Evolutionary conservation across 2,797 vertebrate species (phyloP).

Genomic region (Sarcoramphus papa): DNA sequence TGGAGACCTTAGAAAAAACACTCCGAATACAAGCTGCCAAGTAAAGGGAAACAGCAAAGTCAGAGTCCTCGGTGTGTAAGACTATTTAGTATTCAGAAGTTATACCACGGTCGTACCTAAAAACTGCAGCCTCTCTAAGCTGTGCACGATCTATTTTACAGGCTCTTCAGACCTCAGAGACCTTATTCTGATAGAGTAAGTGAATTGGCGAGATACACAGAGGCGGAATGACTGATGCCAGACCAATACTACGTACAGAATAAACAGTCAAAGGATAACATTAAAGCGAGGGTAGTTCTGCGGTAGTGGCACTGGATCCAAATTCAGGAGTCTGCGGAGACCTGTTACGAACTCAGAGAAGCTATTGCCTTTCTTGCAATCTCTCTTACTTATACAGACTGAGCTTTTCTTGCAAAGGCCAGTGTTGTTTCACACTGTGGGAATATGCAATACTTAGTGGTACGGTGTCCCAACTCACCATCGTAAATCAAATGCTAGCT

Average conservation of each 20-base stretch:
- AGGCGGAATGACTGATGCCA: not conserved
- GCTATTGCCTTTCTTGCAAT: not conserved
- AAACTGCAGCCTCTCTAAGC: not conserved
- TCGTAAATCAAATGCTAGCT: not conserved
- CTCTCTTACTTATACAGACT: not conserved
- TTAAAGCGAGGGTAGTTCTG: not conserved
- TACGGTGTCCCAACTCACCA: not conserved
- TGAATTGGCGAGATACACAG: not conserved
- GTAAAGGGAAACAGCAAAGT: not conserved
- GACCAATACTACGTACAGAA: not conserved
- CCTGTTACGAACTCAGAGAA: not conserved
- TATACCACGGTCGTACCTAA: not conserved
- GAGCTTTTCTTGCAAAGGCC: not conserved
- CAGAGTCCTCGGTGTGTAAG: not conserved
- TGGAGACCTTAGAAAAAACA: not conserved
- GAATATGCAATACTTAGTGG: not conserved
- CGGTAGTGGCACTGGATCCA: not conserved
- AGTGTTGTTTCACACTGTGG: not conserved
- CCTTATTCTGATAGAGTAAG: not conserved
- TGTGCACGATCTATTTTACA: not conserved
- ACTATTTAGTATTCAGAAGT: not conserved
- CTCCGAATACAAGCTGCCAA: not conserved
- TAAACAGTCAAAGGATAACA: not conserved
- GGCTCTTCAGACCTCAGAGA: not conserved
- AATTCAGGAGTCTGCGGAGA: not conserved